Conservation (phyloP, 2,113 vertebrate genomes). For the Chionis minor region DNA sequence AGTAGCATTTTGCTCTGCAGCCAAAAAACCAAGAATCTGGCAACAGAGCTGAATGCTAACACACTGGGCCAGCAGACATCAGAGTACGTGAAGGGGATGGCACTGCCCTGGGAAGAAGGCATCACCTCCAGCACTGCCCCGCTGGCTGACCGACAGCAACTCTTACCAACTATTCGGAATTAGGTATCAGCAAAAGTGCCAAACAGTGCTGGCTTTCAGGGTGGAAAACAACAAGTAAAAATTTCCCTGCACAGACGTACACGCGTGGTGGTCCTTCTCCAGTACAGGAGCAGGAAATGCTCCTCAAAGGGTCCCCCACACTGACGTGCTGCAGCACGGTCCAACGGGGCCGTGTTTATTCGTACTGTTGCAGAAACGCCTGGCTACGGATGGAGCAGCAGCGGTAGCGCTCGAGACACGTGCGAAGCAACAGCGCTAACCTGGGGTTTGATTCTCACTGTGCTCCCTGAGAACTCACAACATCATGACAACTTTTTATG, state of each 20-base stretch:
- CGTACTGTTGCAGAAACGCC: accelerated
- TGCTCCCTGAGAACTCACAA: neutral
- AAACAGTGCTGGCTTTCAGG: neutral
- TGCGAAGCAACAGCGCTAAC: accelerated
- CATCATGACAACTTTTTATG: neutral
- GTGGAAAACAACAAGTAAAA: neutral
- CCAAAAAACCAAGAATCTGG: slow-evolving; percentile 20
- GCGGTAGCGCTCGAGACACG: accelerated
- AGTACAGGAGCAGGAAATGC: neutral
- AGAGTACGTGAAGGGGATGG: neutral
- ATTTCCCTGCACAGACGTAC: accelerated
- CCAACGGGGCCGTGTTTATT: accelerated
- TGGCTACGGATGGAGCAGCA: accelerated
- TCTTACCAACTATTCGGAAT: neutral
- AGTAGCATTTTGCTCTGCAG: neutral
- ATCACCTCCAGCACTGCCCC: neutral
- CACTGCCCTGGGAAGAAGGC: neutral
- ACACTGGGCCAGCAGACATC: neutral
- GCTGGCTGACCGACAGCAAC: neutral
- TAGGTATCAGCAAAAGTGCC: neutral
- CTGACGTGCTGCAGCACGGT: neutral
- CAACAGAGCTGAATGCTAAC: neutral
- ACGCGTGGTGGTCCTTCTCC: neutral
- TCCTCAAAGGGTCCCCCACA: neutral
- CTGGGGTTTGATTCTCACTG: neutral